These are phyloP conservation scores for Cyanoramphus novaezelandiae DNA, from an alignment of 2,113 vertebrate species.

Conservation along the genomic window DNA sequence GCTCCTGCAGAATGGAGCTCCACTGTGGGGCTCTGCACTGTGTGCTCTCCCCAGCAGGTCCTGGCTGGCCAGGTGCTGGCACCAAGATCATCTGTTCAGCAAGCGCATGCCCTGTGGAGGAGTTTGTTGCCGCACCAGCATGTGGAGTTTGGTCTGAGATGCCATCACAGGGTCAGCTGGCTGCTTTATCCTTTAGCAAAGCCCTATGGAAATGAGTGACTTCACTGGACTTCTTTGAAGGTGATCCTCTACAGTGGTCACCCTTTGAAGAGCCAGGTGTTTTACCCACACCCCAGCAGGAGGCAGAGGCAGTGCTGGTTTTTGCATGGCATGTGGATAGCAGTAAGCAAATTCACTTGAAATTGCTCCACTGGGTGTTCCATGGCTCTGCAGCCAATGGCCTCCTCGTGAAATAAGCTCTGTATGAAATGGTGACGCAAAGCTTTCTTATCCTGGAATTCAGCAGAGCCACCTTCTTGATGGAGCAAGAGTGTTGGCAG, in stretches of 20 bases:
- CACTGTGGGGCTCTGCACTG: neutral
- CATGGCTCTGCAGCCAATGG: neutral
- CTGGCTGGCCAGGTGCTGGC: fast-evolving
- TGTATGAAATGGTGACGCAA: neutral
- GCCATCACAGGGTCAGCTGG: neutral
- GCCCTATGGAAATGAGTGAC: neutral
- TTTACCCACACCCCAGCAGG: fast-evolving
- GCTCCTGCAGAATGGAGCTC: neutral
- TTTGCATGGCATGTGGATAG: neutral
- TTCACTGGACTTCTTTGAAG: neutral
- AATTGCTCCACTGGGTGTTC: neutral
- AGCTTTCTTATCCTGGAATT: constrained; percentile 10
- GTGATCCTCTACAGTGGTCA: neutral
- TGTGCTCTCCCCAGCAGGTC: neutral
- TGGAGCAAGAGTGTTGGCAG: neutral
- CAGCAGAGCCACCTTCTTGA: constrained; percentile 18
- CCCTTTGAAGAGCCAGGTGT: neutral
- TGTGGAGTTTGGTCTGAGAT: fast-evolving
- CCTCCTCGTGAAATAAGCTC: neutral
- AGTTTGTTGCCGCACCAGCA: neutral
- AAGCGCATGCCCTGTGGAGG: neutral
- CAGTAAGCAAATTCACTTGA: neutral
- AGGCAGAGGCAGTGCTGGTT: neutral
- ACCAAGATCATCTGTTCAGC: neutral
- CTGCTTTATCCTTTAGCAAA: neutral